Evolutionary conservation across 2,888 invertebrate genomes (phyloP).

Genomic region (Biston betularia): DNA sequence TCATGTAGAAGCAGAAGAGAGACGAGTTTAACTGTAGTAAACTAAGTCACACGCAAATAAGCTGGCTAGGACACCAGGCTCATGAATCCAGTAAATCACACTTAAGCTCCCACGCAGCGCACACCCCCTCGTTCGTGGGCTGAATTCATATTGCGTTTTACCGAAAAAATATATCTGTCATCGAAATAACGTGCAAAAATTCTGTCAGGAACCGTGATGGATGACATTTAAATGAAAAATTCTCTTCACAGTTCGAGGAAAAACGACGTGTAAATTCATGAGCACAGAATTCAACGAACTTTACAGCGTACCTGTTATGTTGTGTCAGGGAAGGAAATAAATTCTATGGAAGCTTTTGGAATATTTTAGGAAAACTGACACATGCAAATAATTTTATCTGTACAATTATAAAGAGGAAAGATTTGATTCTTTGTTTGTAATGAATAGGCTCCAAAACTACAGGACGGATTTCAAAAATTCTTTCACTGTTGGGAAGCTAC

Average conservation of each 20-base stretch:
- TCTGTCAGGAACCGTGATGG: slow-evolving; percentile 1
- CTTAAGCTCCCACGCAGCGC: slow-evolving; percentile 69
- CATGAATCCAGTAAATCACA: slow-evolving; percentile 80
- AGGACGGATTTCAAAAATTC: no score
- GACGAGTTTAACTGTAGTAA: slow-evolving; percentile 20
- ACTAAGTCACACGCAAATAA: slow-evolving; percentile 62
- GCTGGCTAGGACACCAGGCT: slow-evolving; percentile 64
- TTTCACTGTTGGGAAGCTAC: no score
- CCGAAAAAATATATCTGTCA: slow-evolving; percentile 47
- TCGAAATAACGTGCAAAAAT: slow-evolving; percentile 23
- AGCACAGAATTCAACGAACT: not conserved
- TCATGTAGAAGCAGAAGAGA: slow-evolving; percentile 13
- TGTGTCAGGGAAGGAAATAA: not conserved
- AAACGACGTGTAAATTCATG: slow-evolving; percentile 6
- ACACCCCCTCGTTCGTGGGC: slow-evolving; percentile 68
- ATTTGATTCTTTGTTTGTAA: no score
- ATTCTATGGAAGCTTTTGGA: not conserved
- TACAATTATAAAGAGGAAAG: no score
- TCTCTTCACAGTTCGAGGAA: slow-evolving; percentile 1
- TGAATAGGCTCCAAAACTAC: no score
- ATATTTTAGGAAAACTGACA: not conserved
- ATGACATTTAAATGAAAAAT: slow-evolving; percentile 31
- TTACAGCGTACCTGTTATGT: not conserved
- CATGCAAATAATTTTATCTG: not conserved
- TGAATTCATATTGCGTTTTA: slow-evolving; percentile 68